Evolutionary conservation across 2,113 vertebrate species (phyloP).

Genomic region (Dolichotis patagonum): DNA sequence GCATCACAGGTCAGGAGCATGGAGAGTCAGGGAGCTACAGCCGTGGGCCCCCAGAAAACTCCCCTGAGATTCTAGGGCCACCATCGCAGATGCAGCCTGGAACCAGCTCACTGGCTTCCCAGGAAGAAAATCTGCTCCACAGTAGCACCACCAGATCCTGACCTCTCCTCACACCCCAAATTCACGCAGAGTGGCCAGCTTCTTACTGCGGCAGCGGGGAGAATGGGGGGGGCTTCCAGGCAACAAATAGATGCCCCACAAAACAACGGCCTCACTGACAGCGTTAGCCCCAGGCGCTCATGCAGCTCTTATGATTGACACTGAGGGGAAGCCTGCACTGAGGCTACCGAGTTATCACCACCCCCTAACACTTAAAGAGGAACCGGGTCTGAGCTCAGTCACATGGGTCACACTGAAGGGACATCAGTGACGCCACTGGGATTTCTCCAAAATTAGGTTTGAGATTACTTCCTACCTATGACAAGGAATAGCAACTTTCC

Average conservation of each 20-base stretch:
- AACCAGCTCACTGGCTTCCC: neutral
- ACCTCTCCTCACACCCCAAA: no score
- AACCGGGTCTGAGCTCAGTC: neutral
- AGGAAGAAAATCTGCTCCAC: neutral
- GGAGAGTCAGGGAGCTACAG: neutral
- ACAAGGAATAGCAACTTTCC: neutral
- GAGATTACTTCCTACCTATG: neutral
- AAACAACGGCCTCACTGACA: neutral
- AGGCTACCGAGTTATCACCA: neutral
- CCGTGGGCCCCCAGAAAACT: neutral
- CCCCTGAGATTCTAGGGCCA: neutral
- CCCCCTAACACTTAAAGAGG: neutral
- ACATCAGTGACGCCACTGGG: rapidly evolving
- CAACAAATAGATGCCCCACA: neutral
- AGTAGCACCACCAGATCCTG: rapidly evolving
- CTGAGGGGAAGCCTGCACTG: neutral
- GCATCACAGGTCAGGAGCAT: neutral
- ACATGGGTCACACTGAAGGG: neutral
- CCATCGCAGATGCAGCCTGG: neutral
- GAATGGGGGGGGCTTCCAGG: neutral
- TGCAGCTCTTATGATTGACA: neutral
- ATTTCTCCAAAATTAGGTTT: rapidly evolving
- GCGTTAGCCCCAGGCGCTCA: rapidly evolving
- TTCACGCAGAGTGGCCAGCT: neutral
- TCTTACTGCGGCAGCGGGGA: neutral